Base-by-base conservation (phyloP, 1,140 invertebrate species). In the Orussus abietinus region DNA sequence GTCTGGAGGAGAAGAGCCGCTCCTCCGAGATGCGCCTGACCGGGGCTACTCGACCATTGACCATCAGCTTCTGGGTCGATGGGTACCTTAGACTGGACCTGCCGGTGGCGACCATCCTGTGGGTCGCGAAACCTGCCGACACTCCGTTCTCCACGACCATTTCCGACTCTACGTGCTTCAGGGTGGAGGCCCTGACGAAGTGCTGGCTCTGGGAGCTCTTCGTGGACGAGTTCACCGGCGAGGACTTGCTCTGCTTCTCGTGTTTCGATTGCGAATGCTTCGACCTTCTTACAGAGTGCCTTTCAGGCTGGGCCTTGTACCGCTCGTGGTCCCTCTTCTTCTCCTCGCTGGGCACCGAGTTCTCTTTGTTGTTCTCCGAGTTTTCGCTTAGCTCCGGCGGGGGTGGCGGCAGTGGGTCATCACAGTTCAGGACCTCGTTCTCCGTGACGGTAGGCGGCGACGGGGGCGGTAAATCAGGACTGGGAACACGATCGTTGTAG, bases 321-420 rank as follows among this genome's bases (percentile, higher is more conserved):
- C 3, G 60, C 38, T 3, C 62, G 57, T 4, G 59, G 4, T 59
- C 38, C 6, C 55, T 28, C 32, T 55, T 57, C 28, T 57, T 50
- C 3, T 52, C 59, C 17, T 67, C 62, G 19, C 57, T 45, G n/a
- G 59, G 57, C 34, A 34, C 3, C 53, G 51, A 25, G 18, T 26
- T 17, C 25, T 31, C 22, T 55, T 55, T 13, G 42, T 4, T 26
- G 14, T 10, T 3, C 11, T 55, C 53, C 4, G 59, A 37, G 17
- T 60, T 51, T 9, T 59, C 53, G 28, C 47, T 57, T 29, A 77
- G 59, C 47, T 80, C 78, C 7, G 79, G 76, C 13, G 84, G 85
- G 5, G 85, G 82, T 2, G 82, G 84, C n/a, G 85, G 84, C 33
- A 86, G 64, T 4, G 84, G 84, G 57, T 85, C 84, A 50, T 86